Base-by-base conservation (phyloP, 2,797 vertebrate species). In the Rhabdophis nuchalis region DNA sequence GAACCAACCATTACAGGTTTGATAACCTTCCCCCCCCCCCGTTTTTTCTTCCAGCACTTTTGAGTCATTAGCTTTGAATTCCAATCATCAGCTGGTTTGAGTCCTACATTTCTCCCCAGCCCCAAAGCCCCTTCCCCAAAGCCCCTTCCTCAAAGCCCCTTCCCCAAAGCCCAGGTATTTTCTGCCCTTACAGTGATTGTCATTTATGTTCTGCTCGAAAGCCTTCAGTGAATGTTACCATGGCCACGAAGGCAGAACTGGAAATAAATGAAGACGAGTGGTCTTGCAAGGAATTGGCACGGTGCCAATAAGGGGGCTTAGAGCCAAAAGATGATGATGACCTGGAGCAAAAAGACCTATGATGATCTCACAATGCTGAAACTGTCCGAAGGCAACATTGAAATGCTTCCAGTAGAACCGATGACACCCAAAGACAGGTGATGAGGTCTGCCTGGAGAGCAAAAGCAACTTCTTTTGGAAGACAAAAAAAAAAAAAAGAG, bases 21-120 rank as follows among this genome's bases (percentile, higher is more conserved):
- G 91, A 90, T 93, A 95, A 95, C 72, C 90, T 52, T 82, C 87
- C 86, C 91, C 16, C n/a, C n/a, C n/a, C n/a, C n/a, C n/a, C n/a
- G n/a, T 54, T 96, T 88, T 96, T 97, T 93, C 96, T 97, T 97
- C 97, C 96, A 97, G 96, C 96, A 97, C 96, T 96, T 97, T 97
- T 95, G 96, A 97, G 96, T 97, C 97, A 96, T 97, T 97, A 97
- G 95, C 96, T 97, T 97, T 98, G 97, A 97, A 98, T 97, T 97
- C 96, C 95, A 97, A 95, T 96, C 97, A 95, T 96, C 97, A n/a
- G 97, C 96, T 96, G 97, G 95, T 95, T 96, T 96, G 95, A 94
- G 93, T 87, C 61, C 91, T 95, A 91, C 92, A 94, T 93, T 89
- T 93, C 94, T 94, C 96, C 90, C 91, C 90, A 94, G 94, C 5